phyloP scores from a whole-genome alignment of 2,888 invertebrate genomes.

The Anoncus sp. region DNA sequence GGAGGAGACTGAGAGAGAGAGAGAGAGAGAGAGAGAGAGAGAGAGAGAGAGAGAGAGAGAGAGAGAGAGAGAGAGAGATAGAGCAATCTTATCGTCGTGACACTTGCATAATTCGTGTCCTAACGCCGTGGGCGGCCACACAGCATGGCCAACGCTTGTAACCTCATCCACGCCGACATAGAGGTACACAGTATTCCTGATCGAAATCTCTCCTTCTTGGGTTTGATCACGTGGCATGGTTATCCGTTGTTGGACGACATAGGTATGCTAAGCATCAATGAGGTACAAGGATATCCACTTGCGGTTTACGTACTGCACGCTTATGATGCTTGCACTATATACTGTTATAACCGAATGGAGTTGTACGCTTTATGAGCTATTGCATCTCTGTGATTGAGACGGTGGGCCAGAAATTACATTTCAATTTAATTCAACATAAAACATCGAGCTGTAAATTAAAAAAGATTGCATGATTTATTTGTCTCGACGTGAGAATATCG shows the following conservation, averaged over 20 bases:
- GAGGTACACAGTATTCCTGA: slow-evolving; percentile 35
- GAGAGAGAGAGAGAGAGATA: slow-evolving; percentile 12
- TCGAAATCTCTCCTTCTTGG: slow-evolving; percentile 55
- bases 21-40: slow-evolving; percentile 12
- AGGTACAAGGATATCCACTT: slow-evolving; percentile 52
- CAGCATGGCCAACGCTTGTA: slow-evolving; percentile 33
- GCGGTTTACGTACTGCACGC: slow-evolving; percentile 36
- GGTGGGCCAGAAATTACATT: not conserved
- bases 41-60: slow-evolving; percentile 16
- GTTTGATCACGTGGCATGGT: slow-evolving; percentile 31
- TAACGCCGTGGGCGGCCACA: slow-evolving; percentile 50
- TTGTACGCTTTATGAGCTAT: slow-evolving; percentile 5
- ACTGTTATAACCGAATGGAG: slow-evolving; percentile 9
- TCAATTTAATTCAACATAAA: not conserved
- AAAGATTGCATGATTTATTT: not conserved
- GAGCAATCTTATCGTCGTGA: slow-evolving; percentile 52
- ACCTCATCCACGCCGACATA: slow-evolving; percentile 35
- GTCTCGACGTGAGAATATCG: not conserved
- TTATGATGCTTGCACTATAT: slow-evolving; percentile 16
- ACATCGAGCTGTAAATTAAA: not conserved
- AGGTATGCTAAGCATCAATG: slow-evolving; percentile 14
- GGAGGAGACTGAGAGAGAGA: slow-evolving; percentile 2
- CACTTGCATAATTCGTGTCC: slow-evolving; percentile 61
- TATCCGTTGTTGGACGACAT: slow-evolving; percentile 16
- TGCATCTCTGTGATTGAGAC: not conserved